Evolutionary conservation across 2,888 invertebrate genomes (phyloP), one percentile per base, ranked within the genome.

Genomic region (Arrhopalites spinosus): DNA sequence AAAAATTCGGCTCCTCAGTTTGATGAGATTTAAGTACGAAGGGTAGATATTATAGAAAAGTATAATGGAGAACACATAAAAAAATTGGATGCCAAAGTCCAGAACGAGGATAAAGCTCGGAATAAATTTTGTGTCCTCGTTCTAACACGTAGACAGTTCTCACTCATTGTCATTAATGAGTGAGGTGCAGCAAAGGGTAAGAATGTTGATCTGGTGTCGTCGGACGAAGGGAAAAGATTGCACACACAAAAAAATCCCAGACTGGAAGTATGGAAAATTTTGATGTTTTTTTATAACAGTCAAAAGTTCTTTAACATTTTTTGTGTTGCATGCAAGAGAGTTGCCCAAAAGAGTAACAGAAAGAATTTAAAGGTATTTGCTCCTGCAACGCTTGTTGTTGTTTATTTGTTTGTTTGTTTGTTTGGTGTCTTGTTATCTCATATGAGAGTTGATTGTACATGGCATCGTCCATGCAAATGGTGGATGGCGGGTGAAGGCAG

Each of bases 31-130:
- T n/a, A 17, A 15, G 50, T 50, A 50, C 15, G n/a, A 8, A n/a
- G 3, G 17, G 15, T 3, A n/a, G 11, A n/a, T 17, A n/a, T 5
- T 5, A 15, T 15, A 5, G 15, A 50, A 8, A 50, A 50, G n/a
- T 50, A n/a, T n/a, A n/a, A 45, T n/a, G 15, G 3, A 50, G 50
- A n/a, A 8, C 50, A 15, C 15, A 17, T 50, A 50, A 15, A n/a
- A 50, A n/a, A n/a, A 45, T 45, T 50, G 2, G 50, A 50, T n/a
- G 50, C n/a, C 17, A 50, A 50, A 50, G 50, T 50, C 50, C 50
- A 50, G 50, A 50, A 50, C 17, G 50, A 50, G 50, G 50, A 50
- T 50, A n/a, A 50, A 50, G 50, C n/a, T 50, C n/a, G 17, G 50
- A n/a, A n/a, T n/a, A 50, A 50, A 50, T 15, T 50, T 50, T 15